Base-by-base conservation (phyloP, 2,113 vertebrate species). In the Ciconia boyciana region DNA sequence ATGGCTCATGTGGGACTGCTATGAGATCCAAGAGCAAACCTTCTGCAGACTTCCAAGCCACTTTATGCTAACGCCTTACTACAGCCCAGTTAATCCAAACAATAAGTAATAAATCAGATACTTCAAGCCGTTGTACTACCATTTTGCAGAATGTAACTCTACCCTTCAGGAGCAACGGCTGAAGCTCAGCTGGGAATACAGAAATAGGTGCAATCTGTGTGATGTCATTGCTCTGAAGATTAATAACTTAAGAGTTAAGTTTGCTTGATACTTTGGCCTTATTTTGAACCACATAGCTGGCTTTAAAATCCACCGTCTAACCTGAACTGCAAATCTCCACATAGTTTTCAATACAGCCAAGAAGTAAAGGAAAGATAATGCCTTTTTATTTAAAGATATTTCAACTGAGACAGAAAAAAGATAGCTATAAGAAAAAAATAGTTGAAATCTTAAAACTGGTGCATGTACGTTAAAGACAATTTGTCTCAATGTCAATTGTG, bases 81-180 rank as follows among this genome's bases (percentile, higher is more conserved):
- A 43, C 74, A 61, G 46, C 31, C 79, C 92, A 83, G 86, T 95
- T 96, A 97, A 98, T 94, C 52, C 90, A 98, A 97, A 98, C 90
- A 97, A 66, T 57, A 64, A 87, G 68, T 55, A 93, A 96, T 93
- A 97, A 97, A 97, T 57, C 79, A 86, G 93, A 94, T 69, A 93
- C 55, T 60, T 91, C 87, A 93, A 82, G 72, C 58, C 29, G 9
- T 96, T 90, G 48, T 88, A 68, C 86, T 95, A 90, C 89, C 62
- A 85, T 83, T 94, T 95, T 89, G 75, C 77, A 93, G 17, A 48
- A 84, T 87, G 39, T 43, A 64, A 32, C 43, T 62, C 60, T 72
- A 91, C 90, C 46, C 62, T 86, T 52, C 25, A 90, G 93, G 82
- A 95, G 70, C 57, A 89, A 46, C 5, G 32, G 80, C 29, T 86